Conservation (phyloP, 2,888 invertebrate genomes). For the Antheraea assamensis region DNA sequence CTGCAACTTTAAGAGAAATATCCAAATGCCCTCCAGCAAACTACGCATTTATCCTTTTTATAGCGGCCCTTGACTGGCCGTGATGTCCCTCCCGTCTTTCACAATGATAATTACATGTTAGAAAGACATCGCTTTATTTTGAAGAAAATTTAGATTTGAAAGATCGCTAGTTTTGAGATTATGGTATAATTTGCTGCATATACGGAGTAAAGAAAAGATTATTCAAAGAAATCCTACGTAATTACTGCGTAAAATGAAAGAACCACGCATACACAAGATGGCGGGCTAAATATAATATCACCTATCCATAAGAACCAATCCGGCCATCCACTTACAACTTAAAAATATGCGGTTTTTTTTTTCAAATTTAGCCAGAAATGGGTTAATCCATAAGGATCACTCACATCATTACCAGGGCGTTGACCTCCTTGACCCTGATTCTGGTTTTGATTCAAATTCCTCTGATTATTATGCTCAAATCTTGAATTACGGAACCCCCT, state of each 20-base stretch:
- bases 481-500: slow-evolving; percentile 72
- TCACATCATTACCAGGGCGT: slow-evolving; percentile 69
- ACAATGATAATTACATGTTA: not conserved
- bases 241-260: slow-evolving; percentile 6
- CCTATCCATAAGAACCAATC: not conserved
- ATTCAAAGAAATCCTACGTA: not conserved
- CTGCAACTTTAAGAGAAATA: not conserved
- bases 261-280: slow-evolving; percentile 26
- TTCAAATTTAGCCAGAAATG: not conserved
- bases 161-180: not conserved
- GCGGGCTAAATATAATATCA: slow-evolving; percentile 9
- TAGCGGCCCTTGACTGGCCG: not conserved
- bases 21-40: not conserved
- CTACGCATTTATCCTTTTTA: not conserved
- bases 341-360: not conserved
- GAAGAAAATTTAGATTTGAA: not conserved
- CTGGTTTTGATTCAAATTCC: slow-evolving; percentile 30
- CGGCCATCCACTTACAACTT: not conserved
- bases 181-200: not conserved
- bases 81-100: not conserved
- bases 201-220: not conserved
- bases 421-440: slow-evolving; percentile 68
- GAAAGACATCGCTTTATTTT: not conserved
- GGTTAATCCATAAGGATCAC: slow-evolving; percentile 3
- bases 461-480: slow-evolving; percentile 63